These are phyloP conservation scores for Heliothis peltigera DNA, from an alignment of 2,888 invertebrate species.

Conservation along the genomic window DNA sequence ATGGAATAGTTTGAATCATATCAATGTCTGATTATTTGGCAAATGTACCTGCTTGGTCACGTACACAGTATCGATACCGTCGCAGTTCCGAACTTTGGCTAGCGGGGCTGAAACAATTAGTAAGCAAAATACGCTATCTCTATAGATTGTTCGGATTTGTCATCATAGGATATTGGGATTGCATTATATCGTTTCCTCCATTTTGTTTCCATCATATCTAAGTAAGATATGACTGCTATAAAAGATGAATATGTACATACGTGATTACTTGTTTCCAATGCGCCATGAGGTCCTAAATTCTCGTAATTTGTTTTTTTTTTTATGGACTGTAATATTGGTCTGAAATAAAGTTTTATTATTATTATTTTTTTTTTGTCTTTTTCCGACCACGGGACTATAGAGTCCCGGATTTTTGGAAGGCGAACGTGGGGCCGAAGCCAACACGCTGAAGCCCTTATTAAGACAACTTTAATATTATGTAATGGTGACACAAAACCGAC, in stretches of 20 bases:
- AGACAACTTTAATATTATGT: too few species aligned
- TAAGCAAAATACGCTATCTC: constrained; percentile 7
- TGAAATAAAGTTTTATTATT: too few species aligned
- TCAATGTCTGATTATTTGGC: constrained; percentile 56
- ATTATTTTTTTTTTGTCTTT: too few species aligned
- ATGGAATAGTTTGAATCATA: constrained; percentile 41
- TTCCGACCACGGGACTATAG: too few species aligned
- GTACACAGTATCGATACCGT: constrained; percentile 58
- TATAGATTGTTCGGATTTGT: constrained; percentile 4
- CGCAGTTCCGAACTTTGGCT: constrained; percentile 50
- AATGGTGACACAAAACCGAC: too few species aligned
- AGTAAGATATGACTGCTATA: neutral
- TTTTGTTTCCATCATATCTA: neutral
- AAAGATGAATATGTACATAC: too few species aligned
- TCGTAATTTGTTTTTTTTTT: too few species aligned
- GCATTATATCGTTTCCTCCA: neutral
- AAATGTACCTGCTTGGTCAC: constrained; percentile 63
- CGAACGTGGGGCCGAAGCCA: too few species aligned
- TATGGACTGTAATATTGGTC: too few species aligned
- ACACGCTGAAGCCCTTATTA: too few species aligned
- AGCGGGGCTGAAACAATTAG: constrained; percentile 35
- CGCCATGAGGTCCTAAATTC: constrained; percentile 28
- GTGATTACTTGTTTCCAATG: neutral
- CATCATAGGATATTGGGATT: neutral
- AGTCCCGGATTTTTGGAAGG: too few species aligned